Percentiles rank a stretch among this genome's conserved stretches.
phyloP scores from a whole-genome alignment of 2,113 vertebrate genomes.

The Halichoeres trimaculatus region DNA sequence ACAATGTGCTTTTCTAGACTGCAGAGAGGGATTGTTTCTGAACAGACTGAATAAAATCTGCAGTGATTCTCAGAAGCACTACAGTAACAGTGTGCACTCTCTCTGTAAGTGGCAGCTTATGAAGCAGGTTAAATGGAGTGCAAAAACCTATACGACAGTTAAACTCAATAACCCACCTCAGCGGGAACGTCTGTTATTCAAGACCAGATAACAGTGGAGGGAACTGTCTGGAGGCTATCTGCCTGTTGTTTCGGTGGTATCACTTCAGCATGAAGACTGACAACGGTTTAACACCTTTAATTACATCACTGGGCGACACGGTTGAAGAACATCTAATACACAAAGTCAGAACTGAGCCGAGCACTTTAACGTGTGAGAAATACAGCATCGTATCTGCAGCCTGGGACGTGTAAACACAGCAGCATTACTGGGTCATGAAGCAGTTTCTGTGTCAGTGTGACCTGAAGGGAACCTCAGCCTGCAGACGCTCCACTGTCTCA shows the following conservation, averaged over 20 bases:
- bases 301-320: not conserved
- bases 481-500: not conserved
- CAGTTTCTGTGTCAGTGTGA: constrained; percentile 30
- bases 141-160: constrained; percentile 33
- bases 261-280: too few species aligned
- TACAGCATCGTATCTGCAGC: not conserved
- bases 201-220: constrained; percentile 20
- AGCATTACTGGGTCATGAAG: not conserved
- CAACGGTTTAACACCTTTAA: not conserved
- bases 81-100: constrained; percentile 6
- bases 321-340: too few species aligned
- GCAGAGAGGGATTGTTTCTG: not conserved
- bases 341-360: not conserved
- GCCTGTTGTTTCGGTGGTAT: not conserved
- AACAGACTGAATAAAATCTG: not conserved
- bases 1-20: not conserved
- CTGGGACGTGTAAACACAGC: not conserved
- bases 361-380: not conserved
- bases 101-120: constrained; percentile 3
- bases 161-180: constrained; percentile 31
- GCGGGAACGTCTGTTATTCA: constrained; percentile 17
- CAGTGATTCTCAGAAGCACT: not conserved
- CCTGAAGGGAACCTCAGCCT: constrained; percentile 23
- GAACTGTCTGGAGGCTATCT: not conserved
- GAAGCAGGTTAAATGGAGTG: constrained; percentile 40